Conservation (phyloP, 2,113 vertebrate species). For the Lagopus muta region DNA sequence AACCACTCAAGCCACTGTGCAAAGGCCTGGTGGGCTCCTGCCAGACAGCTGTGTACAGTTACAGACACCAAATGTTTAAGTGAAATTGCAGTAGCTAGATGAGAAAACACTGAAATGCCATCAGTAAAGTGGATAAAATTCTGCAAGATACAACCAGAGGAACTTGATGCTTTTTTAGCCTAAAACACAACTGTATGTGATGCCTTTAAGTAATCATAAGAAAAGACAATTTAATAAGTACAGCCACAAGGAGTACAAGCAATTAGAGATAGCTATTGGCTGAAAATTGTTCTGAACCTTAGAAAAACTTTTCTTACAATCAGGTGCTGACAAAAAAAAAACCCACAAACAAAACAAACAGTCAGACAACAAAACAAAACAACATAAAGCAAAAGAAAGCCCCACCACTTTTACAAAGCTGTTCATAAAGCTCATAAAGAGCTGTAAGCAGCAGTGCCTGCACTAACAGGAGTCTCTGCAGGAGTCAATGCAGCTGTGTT, state of each 20-base stretch:
- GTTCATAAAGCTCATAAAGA: not conserved
- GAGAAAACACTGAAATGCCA: not conserved
- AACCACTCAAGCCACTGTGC: not conserved
- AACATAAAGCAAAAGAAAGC: not conserved
- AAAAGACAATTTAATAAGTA: not conserved
- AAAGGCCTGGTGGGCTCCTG: not conserved
- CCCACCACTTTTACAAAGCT: not conserved
- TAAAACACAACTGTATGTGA: not conserved
- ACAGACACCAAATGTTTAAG: not conserved
- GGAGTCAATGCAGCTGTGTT: not conserved
- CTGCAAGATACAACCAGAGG: not conserved
- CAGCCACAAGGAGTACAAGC: not conserved
- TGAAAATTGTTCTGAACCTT: not conserved
- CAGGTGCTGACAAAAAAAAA: not conserved
- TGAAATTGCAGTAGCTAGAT: not conserved
- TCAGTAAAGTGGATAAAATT: not conserved
- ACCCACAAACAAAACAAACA: not conserved
- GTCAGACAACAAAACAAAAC: too few relatives aligned
- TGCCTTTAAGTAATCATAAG: not conserved
- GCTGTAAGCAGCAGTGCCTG: not conserved
- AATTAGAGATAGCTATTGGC: not conserved
- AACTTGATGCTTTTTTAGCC: not conserved
- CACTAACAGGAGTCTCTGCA: rapidly evolving
- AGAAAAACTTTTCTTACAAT: not conserved
- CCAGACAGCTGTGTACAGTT: not conserved